These are phyloP conservation scores for Drosophila lacertosa DNA, from an alignment of 1,140 invertebrate species.

Conservation along the genomic window DNA sequence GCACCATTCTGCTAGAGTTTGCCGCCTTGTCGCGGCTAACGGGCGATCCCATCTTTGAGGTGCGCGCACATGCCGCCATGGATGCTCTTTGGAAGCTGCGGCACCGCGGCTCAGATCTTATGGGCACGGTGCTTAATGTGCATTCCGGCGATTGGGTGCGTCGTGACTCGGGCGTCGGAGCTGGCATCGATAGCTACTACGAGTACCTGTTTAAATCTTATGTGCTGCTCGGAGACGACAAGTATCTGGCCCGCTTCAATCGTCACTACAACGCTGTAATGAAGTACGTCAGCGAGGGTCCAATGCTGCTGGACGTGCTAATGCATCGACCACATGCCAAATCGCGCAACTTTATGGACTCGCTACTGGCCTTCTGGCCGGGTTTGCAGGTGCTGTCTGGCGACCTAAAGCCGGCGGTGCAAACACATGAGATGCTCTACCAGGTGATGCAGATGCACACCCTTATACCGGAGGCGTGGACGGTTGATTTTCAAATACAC, in stretches of 20 bases:
- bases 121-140: slow-evolving; percentile 98
- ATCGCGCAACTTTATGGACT: slow-evolving; percentile 98
- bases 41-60: slow-evolving; percentile 95
- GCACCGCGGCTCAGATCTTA: slow-evolving; percentile 95
- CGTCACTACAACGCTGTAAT: slow-evolving; percentile 99
- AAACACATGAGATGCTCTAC: slow-evolving; percentile 98
- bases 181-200: slow-evolving; percentile 99
- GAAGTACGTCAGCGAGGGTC: slow-evolving; percentile 98
- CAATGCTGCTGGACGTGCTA: slow-evolving; percentile 98
- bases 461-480: slow-evolving; percentile 99
- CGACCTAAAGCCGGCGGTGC: slow-evolving; percentile 97
- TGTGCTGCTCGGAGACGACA: slow-evolving; percentile 93
- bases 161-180: slow-evolving; percentile 98
- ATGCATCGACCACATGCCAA: slow-evolving; percentile 99
- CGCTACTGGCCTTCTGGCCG: slow-evolving; percentile 98
- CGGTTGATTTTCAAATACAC: slow-evolving; percentile 97
- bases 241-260: slow-evolving; percentile 96
- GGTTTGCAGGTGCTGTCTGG: slow-evolving; percentile 95
- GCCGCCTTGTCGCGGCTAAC: slow-evolving; percentile 96
- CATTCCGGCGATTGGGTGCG: slow-evolving; percentile 98
- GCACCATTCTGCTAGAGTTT: slow-evolving; percentile 99
- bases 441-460: slow-evolving; percentile 98
- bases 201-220: slow-evolving; percentile 98
- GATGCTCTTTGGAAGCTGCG: slow-evolving; percentile 97
- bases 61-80: slow-evolving; percentile 98